Base-by-base conservation (phyloP, 1,140 invertebrate species). In the Drosophila santomea region DNA sequence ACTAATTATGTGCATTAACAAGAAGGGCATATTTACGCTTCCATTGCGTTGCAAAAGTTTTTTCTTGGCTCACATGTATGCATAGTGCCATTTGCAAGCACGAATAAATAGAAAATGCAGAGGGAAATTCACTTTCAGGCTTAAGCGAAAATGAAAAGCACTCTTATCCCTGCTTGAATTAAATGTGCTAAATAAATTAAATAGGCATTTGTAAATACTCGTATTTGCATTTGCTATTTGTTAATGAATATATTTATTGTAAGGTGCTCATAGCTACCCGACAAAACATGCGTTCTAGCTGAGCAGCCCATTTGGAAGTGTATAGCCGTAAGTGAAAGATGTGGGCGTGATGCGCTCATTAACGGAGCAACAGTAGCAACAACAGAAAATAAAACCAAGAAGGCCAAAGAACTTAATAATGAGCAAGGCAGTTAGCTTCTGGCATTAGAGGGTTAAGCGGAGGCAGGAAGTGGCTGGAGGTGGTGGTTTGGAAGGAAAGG, bases 1-100 rank as follows among this genome's bases (percentile, higher is more conserved):
- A 62, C 63, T 62, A 76, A 77, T 77, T 76, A 76, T 74, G 74
- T 52, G 51, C 74, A 62, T 77, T 76, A 76, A 62, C 44, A 57
- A 36, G 60, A 75, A 61, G 25, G 66, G 55, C 50, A 59, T 47
- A 69, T 71, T 68, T 71, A 68, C 63, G 25, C 44, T 47, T 17
- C 25, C 50, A 57, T 20, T 44, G 36, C 60, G 17, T 3, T 28
- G 32, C 4, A 35, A 28, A 67, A 39, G 35, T 69, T 69, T 57
- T 20, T 48, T 43, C 35, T 66, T 71, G 35, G 38, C 61, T 28
- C 28, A 58, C 12, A 64, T 64, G 38, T 67, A 38, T 64, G 45
- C 23, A 61, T 6, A 51, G 64, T 17, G 17, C 36, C 63, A 68
- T 69, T 68, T 69, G 67, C 43, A 14, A 55, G 64, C 43, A 71